A percentile compares a stretch with the other conserved stretches of the same genome.
These are phyloP conservation scores for Hydropsyche betteni DNA, from an alignment of 2,888 invertebrate species.

Conservation along the genomic window DNA sequence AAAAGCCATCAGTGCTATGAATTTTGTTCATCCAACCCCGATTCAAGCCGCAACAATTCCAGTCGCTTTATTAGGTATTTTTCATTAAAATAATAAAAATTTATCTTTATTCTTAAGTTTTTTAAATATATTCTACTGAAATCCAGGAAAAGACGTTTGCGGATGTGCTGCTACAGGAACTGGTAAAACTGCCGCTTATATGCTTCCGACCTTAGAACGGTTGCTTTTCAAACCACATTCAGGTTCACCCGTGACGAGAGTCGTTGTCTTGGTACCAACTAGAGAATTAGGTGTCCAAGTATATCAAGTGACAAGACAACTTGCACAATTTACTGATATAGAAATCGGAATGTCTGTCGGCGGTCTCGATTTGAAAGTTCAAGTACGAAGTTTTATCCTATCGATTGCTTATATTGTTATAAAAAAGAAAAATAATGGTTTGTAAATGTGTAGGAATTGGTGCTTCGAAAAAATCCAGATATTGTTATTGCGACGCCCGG, in stretches of 20 bases:
- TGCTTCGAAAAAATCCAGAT: conserved; percentile 91
- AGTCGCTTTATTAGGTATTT: conserved; percentile 78
- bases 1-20: conserved; percentile 88
- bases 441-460: conserved; percentile 68
- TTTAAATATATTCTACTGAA: neutral
- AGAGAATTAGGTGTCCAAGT: conserved; percentile 94
- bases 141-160: conserved; percentile 89
- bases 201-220: conserved; percentile 95
- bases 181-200: conserved; percentile 98
- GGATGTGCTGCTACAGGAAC: conserved; percentile 99
- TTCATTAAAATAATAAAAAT: neutral
- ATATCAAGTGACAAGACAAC: conserved; percentile 84
- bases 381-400: conserved; percentile 55
- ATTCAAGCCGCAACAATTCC: conserved; percentile 97
- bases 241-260: conserved; percentile 76
- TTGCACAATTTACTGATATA: conserved; percentile 86
- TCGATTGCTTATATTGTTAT: neutral
- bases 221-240: conserved; percentile 85
- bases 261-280: conserved; percentile 94
- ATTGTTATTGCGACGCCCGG: conserved; percentile 99
- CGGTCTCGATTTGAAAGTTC: conserved; percentile 84
- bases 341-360: conserved; percentile 88
- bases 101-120: too few relatives aligned
- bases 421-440: neutral
- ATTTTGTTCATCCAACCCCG: conserved; percentile 94